A percentile compares a stretch with the other conserved stretches of the same genome.
These are phyloP conservation scores for Copidosoma aretas DNA, from an alignment of 2,888 invertebrate species.

Conservation along the genomic window DNA sequence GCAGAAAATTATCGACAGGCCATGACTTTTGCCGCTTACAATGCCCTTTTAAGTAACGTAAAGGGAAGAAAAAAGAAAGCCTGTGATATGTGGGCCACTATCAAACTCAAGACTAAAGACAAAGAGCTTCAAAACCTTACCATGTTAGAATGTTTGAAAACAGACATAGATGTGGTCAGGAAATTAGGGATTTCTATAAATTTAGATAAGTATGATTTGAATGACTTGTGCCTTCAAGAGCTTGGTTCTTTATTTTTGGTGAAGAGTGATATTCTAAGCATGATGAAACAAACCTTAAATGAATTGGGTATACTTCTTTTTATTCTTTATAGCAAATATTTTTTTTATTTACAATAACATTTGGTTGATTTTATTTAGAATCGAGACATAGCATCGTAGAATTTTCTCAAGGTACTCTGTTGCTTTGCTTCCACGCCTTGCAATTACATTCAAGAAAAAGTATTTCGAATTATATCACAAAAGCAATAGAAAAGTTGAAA, in stretches of 20 bases:
- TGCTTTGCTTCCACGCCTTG: conserved; percentile 50
- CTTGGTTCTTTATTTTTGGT: conserved; percentile 47
- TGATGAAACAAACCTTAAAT: conserved; percentile 47
- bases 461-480: conserved; percentile 43
- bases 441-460: conserved; percentile 40
- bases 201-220: conserved; percentile 47
- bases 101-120: conserved; percentile 48
- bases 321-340: conserved; percentile 4
- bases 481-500: conserved; percentile 43
- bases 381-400: conserved; percentile 36
- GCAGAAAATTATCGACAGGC: conserved; percentile 50
- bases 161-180: conserved; percentile 41
- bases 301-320: conserved; percentile 43
- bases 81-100: conserved; percentile 52
- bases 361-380: conserved; percentile 14
- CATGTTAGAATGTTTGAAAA: conserved; percentile 49
- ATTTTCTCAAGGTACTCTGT: conserved; percentile 49
- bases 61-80: conserved; percentile 48
- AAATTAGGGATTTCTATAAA: conserved; percentile 47
- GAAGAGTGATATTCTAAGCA: conserved; percentile 44
- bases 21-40: conserved; percentile 49
- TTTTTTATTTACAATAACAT: neutral
- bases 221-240: conserved; percentile 50
- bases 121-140: conserved; percentile 43
- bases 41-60: conserved; percentile 48